These are phyloP conservation scores for Ibycter americanus DNA, from an alignment of 2,797 vertebrate genomes.

Conservation along the genomic window DNA sequence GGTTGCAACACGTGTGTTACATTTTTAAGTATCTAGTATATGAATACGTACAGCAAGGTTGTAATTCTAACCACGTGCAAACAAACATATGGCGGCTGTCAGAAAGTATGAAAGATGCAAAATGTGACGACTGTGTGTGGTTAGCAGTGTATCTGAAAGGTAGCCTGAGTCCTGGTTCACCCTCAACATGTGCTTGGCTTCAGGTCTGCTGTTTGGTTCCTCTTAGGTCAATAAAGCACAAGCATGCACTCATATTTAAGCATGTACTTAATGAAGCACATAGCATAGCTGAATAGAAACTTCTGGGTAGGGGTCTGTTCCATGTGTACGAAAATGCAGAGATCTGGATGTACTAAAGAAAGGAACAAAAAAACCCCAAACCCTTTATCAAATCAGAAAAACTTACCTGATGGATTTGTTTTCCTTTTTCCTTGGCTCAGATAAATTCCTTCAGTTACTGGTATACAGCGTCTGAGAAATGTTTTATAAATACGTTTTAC, in stretches of 20 bases:
- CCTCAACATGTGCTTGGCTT: background rate
- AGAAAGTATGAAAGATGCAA: background rate
- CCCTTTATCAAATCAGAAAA: background rate
- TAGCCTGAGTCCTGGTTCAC: background rate
- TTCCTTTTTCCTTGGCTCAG: background rate
- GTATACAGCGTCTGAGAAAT: background rate
- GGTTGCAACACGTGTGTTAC: background rate
- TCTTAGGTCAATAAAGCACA: background rate
- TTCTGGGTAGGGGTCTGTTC: background rate
- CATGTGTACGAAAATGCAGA: background rate
- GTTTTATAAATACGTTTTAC: background rate
- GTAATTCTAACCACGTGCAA: background rate
- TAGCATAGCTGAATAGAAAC: background rate
- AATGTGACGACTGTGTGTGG: background rate
- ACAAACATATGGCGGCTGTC: background rate
- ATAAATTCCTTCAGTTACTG: background rate
- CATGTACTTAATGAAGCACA: background rate
- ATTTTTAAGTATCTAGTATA: background rate
- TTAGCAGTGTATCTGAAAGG: background rate
- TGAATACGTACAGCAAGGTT: background rate
- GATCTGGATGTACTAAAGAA: background rate
- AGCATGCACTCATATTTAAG: background rate
- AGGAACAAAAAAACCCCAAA: background rate
- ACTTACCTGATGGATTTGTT: background rate
- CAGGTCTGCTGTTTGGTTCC: background rate